These are phyloP conservation scores for Alaudala cheleensis DNA, from an alignment of 2,113 vertebrate species.

Conservation along the genomic window DNA sequence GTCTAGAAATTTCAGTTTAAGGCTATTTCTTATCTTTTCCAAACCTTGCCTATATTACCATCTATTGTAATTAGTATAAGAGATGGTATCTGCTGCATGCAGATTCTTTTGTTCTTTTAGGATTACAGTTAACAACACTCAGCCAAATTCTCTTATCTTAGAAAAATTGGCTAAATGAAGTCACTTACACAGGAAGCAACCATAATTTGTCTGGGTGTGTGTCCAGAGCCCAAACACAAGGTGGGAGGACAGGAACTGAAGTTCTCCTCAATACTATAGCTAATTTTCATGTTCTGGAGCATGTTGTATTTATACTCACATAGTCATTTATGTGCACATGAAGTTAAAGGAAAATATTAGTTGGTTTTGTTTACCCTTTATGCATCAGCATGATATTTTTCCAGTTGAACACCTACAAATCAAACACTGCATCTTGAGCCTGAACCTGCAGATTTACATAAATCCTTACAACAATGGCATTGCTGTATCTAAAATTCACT, in stretches of 20 bases:
- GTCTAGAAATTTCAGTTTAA: background rate
- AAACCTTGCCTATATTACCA: background rate
- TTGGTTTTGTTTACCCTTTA: background rate
- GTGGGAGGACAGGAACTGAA: background rate
- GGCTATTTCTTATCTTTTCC: background rate
- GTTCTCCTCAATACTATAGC: background rate
- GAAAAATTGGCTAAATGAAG: background rate
- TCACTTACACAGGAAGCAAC: background rate
- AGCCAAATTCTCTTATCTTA: background rate
- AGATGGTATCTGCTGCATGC: background rate
- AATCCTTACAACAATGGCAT: background rate
- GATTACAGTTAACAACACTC: background rate
- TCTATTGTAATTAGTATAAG: background rate
- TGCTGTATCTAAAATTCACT: background rate
- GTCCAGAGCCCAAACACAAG: background rate
- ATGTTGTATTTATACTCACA: background rate
- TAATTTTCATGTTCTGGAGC: background rate
- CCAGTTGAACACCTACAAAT: background rate
- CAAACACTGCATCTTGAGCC: background rate
- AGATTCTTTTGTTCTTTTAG: conserved; percentile 2
- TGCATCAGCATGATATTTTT: background rate
- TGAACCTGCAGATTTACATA: background rate
- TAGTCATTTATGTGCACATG: rapidly evolving
- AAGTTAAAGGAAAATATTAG: background rate
- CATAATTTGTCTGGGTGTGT: background rate